These are phyloP conservation scores for Etheostoma cragini DNA, from an alignment of 2,113 vertebrate genomes.

Conservation along the genomic window DNA sequence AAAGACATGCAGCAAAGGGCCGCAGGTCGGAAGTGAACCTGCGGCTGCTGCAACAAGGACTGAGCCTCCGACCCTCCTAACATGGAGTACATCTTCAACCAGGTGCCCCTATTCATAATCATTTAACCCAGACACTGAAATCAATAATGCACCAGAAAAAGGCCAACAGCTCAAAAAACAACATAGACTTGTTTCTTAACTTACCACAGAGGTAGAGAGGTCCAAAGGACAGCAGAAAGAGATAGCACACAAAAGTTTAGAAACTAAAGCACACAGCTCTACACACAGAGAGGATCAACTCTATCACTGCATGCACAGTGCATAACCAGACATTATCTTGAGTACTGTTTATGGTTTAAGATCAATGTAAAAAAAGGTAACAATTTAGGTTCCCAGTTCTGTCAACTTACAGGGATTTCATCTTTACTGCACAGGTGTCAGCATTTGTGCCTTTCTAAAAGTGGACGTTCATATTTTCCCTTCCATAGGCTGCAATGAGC, in stretches of 20 bases:
- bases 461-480: neutral
- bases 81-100: too few relatives aligned
- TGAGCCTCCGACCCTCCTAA: too few relatives aligned
- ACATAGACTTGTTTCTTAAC: conserved; percentile 64
- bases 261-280: conserved; percentile 58
- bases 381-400: neutral
- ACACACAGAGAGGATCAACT: conserved; percentile 26
- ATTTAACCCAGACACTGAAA: conserved; percentile 45
- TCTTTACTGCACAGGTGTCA: neutral
- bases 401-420: neutral
- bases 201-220: conserved; percentile 78
- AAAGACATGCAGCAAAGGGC: too few relatives aligned
- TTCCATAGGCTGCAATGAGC: neutral
- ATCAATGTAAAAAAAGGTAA: neutral
- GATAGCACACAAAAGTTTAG: conserved; percentile 78
- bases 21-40: too few relatives aligned
- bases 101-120: neutral
- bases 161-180: conserved; percentile 55
- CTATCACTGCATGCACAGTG: conserved; percentile 7
- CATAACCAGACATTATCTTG: neutral
- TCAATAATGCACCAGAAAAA: conserved; percentile 37
- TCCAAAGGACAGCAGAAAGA: conserved; percentile 83
- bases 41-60: too few relatives aligned
- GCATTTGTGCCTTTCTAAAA: neutral
- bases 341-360: neutral